These are phyloP conservation scores for Amblyjoppa proteus DNA, from an alignment of 2,888 invertebrate genomes.

Conservation along the genomic window DNA sequence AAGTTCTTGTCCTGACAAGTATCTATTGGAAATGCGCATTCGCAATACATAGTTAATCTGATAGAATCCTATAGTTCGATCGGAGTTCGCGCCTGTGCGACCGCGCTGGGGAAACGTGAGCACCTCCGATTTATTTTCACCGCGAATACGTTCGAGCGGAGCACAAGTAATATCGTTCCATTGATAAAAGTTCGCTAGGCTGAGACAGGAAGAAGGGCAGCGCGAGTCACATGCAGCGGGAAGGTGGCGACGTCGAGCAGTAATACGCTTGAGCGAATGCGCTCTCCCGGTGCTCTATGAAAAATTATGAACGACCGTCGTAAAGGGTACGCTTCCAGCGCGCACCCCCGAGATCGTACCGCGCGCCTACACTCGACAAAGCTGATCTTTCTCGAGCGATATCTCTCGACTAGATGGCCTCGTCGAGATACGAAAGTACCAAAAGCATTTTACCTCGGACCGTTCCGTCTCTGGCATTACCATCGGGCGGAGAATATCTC, in stretches of 20 bases:
- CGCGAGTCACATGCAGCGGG: background rate
- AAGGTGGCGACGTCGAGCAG: slow-evolving; percentile 6
- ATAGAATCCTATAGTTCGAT: no score
- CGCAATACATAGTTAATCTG: no score
- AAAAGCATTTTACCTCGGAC: slow-evolving; percentile 33
- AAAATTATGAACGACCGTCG: slow-evolving; percentile 43
- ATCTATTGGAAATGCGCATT: no score
- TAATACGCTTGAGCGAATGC: slow-evolving; percentile 4
- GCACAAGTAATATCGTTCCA: slow-evolving; percentile 20
- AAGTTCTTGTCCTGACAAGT: no score
- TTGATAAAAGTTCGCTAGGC: slow-evolving; percentile 15
- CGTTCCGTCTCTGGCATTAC: slow-evolving; percentile 39
- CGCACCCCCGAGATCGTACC: background rate
- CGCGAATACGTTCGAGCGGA: background rate
- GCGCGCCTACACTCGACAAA: background rate
- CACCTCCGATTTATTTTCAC: no score
- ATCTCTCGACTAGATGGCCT: slow-evolving; percentile 21
- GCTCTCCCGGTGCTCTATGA: background rate
- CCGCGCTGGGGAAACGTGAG: background rate
- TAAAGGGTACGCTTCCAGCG: slow-evolving; percentile 17
- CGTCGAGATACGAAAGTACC: slow-evolving; percentile 19
- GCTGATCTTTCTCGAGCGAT: slow-evolving; percentile 21
- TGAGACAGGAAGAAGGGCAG: slow-evolving; percentile 6
- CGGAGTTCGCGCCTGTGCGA: background rate
- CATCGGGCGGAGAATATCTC: slow-evolving; percentile 36